Base-by-base conservation (phyloP, 2,888 invertebrate genomes). In the Pteria penguin region DNA sequence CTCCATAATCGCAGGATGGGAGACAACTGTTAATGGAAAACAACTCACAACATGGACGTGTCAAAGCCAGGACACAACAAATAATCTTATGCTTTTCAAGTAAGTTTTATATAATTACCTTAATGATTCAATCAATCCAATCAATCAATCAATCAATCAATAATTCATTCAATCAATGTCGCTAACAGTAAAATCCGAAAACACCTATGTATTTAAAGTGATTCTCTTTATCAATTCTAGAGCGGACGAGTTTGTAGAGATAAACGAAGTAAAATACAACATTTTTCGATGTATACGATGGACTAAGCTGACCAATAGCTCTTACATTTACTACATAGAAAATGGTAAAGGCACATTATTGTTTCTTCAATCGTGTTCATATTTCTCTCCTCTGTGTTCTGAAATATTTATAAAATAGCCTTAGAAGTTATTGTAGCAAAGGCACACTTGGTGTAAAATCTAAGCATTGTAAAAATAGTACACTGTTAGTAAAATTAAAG, bases 231-330 rank as follows among this genome's bases (percentile, higher is more conserved):
- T 54, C n/a, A 14, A 32, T 32, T 57, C 2, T 22, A 68, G 68
- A 24, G 55, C 68, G 24, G 68, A 68, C 26, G 22, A 57, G 32
- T 33, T 68, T 24, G 68, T 57, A 22, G 68, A 68, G 32, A 57
- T 31, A 11, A 31, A 29, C 4, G 55, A 14, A 57, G 29, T 31
- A 4, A 68, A 60, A 60, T 67, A 73, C 54, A 61, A 67, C 27
- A 65, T 63, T 1, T 73, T 61, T 45, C 54, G 72, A 18, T 77
- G 76, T 54, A 73, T 77, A n/a, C 52, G 55, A n/a, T 77, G 73
- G 65, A 73, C 69, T 11, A 55, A 65, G 22, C 33, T 73, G 8
- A 73, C 76, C 31, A 61, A 69, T 55, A 54, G 69, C 22, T 73
- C 76, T 18, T 77, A 69, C 26, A 72, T 57, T n/a, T 77, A 77